phyloP scores from a whole-genome alignment of 2,888 invertebrate genomes.

The Agriopis leucophaearia region DNA sequence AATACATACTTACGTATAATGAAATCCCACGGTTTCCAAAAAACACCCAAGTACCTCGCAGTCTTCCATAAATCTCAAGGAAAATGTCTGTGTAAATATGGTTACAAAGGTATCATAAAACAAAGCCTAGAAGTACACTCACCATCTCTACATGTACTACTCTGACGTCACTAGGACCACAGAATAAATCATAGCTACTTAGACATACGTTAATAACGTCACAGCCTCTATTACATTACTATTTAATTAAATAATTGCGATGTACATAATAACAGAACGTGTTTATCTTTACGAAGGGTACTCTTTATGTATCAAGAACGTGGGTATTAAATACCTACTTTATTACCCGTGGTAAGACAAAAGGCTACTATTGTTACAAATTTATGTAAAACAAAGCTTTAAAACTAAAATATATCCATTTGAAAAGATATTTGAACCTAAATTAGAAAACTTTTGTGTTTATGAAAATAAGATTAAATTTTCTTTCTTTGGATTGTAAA shows the following conservation, averaged over 20 bases:
- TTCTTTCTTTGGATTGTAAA: no score
- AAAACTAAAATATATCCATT: neutral
- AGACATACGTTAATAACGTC: conserved; percentile 12
- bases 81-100: no score
- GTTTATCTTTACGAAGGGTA: conserved; percentile 17
- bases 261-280: conserved; percentile 4
- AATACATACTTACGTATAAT: no score
- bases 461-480: no score
- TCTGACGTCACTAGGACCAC: conserved; percentile 2
- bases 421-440: neutral
- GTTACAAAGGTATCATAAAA: neutral
- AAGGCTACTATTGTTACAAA: neutral
- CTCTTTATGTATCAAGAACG: conserved; percentile 12
- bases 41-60: no score
- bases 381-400: neutral
- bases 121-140: neutral
- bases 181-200: neutral
- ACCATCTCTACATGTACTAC: neutral
- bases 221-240: conserved; percentile 3
- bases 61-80: no score
- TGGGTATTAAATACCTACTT: neutral
- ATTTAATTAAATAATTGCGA: conserved; percentile 11
- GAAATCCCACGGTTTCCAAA: no score
- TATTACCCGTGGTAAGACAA: neutral
- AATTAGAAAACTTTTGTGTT: no score